Percentiles rank a stretch among this genome's conserved stretches.
Conservation (phyloP, 1,140 invertebrate genomes). For the Achroia grisella region DNA sequence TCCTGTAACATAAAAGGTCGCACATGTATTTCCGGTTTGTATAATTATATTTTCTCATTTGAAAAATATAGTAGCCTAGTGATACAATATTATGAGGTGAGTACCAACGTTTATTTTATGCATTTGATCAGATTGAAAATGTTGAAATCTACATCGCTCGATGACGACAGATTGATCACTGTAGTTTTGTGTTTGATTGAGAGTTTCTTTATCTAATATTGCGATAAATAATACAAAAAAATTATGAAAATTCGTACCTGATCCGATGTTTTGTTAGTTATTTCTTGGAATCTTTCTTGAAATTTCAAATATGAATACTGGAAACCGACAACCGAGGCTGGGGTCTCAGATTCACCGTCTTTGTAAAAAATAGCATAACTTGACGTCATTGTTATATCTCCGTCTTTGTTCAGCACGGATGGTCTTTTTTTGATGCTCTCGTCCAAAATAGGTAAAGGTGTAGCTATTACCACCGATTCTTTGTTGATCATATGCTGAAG, state of each 20-base stretch:
- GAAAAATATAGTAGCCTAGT: too few relatives aligned
- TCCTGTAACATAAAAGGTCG: constrained; percentile 41
- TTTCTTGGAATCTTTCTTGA: constrained; percentile 79
- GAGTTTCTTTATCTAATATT: too few relatives aligned
- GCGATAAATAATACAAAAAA: too few relatives aligned
- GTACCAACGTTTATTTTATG: too few relatives aligned
- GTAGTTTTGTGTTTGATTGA: too few relatives aligned
- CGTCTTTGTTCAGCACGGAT: constrained; percentile 51
- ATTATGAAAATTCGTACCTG: constrained; percentile 18
- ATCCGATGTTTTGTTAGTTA: constrained; percentile 74
- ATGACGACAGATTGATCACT: too few relatives aligned
- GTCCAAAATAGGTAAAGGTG: constrained; percentile 80
- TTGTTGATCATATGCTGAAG: constrained; percentile 86
- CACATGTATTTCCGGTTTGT: too few relatives aligned
- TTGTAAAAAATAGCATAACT: constrained; percentile 90
- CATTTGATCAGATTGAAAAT: too few relatives aligned
- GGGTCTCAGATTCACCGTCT: constrained; percentile 84
- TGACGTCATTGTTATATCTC: constrained; percentile 81
- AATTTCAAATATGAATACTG: constrained; percentile 83
- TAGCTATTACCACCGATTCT: constrained; percentile 84
- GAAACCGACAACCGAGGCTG: constrained; percentile 91
- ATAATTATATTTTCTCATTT: too few relatives aligned
- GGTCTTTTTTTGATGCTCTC: constrained; percentile 44
- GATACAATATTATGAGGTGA: too few relatives aligned
- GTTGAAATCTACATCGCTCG: too few relatives aligned